Percentiles rank a stretch among this genome's conserved stretches.
phyloP scores from a whole-genome alignment of 2,888 invertebrate genomes.

The Xanthia icteritia region DNA sequence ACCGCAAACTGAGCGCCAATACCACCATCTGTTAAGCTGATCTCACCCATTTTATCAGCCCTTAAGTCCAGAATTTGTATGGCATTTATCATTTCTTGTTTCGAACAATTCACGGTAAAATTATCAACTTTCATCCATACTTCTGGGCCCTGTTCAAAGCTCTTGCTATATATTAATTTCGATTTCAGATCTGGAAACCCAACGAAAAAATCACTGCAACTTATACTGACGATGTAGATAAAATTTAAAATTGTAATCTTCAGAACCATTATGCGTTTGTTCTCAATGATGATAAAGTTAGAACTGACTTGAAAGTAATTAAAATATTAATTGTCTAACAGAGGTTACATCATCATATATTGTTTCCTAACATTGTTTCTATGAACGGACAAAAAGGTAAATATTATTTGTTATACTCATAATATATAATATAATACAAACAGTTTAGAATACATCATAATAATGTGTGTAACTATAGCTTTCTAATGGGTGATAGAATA shows the following conservation, averaged over 20 bases:
- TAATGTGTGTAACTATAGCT: too few relatives aligned
- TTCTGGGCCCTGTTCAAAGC: constrained; percentile 83
- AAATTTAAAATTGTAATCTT: constrained; percentile 32
- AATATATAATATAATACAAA: constrained; percentile 9
- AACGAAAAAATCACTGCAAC: constrained; percentile 65
- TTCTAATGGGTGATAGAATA: too few relatives aligned
- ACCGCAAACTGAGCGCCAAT: constrained; percentile 80
- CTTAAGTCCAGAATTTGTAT: constrained; percentile 80
- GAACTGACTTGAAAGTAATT: constrained; percentile 35
- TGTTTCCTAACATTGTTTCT: constrained; percentile 21
- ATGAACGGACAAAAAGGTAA: constrained; percentile 39
- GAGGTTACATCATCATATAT: constrained; percentile 15
- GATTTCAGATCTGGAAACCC: constrained; percentile 81
- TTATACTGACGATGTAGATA: constrained; percentile 27
- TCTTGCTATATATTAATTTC: constrained; percentile 80
- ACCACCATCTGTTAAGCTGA: constrained; percentile 79
- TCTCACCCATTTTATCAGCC: constrained; percentile 81
- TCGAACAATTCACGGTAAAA: constrained; percentile 79
- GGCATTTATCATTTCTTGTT: constrained; percentile 81
- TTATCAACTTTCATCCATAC: constrained; percentile 80
- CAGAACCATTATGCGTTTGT: constrained; percentile 34
- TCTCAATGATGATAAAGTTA: constrained; percentile 14
- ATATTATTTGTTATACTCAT: constrained; percentile 34
- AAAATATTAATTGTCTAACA: constrained; percentile 3
- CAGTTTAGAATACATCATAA: constrained; percentile 7